phyloP scores from a whole-genome alignment of 92 coral and sea anemone genomes.

The Heteractis magnifica region DNA sequence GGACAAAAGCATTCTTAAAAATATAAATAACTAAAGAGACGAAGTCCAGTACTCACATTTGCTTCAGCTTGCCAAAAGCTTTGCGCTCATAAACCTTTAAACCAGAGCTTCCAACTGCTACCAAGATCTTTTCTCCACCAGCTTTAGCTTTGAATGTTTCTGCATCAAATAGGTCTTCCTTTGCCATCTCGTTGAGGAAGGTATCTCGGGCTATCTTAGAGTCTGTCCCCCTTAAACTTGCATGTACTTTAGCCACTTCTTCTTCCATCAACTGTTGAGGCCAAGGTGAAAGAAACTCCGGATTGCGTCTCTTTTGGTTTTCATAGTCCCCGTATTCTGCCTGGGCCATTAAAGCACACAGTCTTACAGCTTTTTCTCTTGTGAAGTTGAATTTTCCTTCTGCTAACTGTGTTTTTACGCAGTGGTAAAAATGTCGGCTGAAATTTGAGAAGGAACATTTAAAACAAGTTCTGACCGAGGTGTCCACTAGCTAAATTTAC shows the following conservation, averaged over 20 bases:
- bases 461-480: not conserved
- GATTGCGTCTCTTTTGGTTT: conserved; percentile 24
- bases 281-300: conserved; percentile 70
- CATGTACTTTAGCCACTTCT: conserved; percentile 64
- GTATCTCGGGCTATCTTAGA: conserved; percentile 72
- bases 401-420: conserved; percentile 71
- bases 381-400: conserved; percentile 82
- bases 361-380: conserved; percentile 65
- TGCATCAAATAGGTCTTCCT: conserved; percentile 87
- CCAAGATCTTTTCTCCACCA: conserved; percentile 74
- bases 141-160: conserved; percentile 93
- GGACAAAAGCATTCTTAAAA: not conserved
- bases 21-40: not conserved
- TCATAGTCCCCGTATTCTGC: conserved; percentile 79
- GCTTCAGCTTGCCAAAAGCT: conserved; percentile 72
- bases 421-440: conserved; percentile 92
- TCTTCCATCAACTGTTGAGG: conserved; percentile 64
- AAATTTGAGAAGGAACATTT: conserved; percentile 24
- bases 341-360: conserved; percentile 89
- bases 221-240: conserved; percentile 65
- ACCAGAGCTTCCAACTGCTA: conserved; percentile 90
- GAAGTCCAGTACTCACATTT: conserved; percentile 64
- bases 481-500: not conserved
- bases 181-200: conserved; percentile 77
- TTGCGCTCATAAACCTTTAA: conserved; percentile 80